A percentile compares a stretch with the other conserved stretches of the same genome.
phyloP scores from a whole-genome alignment of 2,113 vertebrate genomes.

The Galeopterus variegatus region DNA sequence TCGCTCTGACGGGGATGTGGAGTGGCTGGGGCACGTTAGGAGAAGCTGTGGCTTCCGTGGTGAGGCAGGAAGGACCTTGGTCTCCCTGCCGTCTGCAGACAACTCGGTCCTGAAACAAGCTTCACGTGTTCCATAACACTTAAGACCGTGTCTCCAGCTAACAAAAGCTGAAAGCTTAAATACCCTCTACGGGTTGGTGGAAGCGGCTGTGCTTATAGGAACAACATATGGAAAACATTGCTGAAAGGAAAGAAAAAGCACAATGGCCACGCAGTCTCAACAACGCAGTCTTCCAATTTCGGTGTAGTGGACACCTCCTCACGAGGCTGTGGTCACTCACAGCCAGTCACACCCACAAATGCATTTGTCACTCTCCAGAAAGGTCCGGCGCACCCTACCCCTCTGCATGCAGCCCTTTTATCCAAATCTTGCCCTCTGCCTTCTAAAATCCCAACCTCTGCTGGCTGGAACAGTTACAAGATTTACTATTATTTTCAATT shows the following conservation, averaged over 20 bases:
- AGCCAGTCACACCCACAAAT: slow-evolving; percentile 76
- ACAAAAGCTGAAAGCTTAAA: rapidly evolving
- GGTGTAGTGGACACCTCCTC: no score
- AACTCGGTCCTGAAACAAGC: rapidly evolving
- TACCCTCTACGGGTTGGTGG: rapidly evolving
- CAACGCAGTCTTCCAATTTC: background rate
- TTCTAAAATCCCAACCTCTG: slow-evolving; percentile 52
- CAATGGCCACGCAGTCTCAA: slow-evolving; percentile 20
- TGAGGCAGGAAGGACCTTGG: background rate
- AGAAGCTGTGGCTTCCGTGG: rapidly evolving
- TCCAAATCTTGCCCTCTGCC: slow-evolving; percentile 66
- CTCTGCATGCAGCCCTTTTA: slow-evolving; percentile 9
- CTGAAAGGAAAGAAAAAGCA: background rate
- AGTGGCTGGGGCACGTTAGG: background rate
- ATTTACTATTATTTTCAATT: slow-evolving; percentile 50
- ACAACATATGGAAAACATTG: rapidly evolving
- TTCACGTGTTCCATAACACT: background rate
- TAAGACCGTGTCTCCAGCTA: rapidly evolving
- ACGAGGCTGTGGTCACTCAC: background rate
- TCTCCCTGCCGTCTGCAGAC: no score
- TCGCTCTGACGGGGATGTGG: no score
- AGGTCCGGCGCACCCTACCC: slow-evolving; percentile 71
- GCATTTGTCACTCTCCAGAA: slow-evolving; percentile 76
- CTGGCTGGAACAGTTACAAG: slow-evolving; percentile 47
- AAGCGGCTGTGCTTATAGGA: background rate